Percentiles rank a stretch among this genome's conserved stretches.
phyloP scores from a whole-genome alignment of 2,888 invertebrate species.

The Synergus itoensis region DNA sequence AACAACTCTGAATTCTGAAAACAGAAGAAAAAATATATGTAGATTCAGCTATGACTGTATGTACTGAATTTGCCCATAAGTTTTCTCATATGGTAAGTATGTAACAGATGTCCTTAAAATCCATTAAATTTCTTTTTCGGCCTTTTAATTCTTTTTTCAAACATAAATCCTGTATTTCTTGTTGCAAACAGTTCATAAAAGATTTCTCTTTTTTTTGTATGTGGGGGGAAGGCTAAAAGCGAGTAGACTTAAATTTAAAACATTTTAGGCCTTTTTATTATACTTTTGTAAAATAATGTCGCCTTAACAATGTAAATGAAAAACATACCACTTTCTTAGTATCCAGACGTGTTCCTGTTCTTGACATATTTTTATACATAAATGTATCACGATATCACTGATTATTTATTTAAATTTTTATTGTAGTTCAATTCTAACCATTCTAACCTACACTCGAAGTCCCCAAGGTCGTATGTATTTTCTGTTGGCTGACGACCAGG shows the following conservation, averaged over 20 bases:
- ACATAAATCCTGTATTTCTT: no score
- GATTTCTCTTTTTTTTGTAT: neutral
- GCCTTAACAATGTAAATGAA: neutral
- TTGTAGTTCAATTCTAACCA: no score
- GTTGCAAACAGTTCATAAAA: neutral
- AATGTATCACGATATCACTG: neutral
- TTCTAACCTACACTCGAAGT: no score
- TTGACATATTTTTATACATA: constrained; percentile 6
- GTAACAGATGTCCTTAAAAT: no score
- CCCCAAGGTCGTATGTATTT: no score
- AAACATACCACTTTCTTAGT: constrained; percentile 31
- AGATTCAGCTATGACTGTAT: neutral
- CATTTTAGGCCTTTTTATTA: neutral
- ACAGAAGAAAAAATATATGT: constrained; percentile 51
- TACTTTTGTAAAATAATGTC: neutral
- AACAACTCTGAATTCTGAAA: constrained; percentile 96
- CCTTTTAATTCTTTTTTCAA: no score
- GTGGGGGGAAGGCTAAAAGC: no score
- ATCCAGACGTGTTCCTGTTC: constrained; percentile 18
- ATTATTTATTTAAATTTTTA: neutral
- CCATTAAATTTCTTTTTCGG: no score
- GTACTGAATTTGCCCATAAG: no score
- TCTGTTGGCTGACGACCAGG: no score
- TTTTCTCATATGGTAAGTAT: no score
- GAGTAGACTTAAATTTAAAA: no score